These are phyloP conservation scores for Lophotriccus pileatus DNA, from an alignment of 2,797 vertebrate genomes.

Conservation along the genomic window DNA sequence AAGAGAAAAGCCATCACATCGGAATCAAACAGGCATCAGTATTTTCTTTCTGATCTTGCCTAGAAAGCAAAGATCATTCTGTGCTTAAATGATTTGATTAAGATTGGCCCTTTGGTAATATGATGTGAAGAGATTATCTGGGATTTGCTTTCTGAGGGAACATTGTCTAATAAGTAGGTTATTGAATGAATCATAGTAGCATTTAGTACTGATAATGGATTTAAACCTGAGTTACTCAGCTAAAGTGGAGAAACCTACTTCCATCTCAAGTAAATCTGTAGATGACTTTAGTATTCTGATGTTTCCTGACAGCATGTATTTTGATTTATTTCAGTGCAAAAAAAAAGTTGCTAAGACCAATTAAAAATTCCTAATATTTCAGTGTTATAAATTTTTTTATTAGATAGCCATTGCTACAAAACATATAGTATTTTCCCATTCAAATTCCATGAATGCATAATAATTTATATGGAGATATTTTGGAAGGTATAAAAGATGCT, in stretches of 20 bases:
- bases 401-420: neutral
- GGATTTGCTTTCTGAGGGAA: constrained; percentile 51
- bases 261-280: neutral
- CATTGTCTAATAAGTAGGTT: constrained; percentile 30
- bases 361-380: neutral
- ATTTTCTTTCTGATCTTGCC: neutral
- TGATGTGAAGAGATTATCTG: constrained; percentile 33
- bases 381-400: neutral
- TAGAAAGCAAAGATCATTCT: neutral
- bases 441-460: neutral
- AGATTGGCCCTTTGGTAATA: neutral
- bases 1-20: neutral
- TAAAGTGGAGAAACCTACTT: neutral
- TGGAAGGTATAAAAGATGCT: neutral
- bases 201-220: constrained; percentile 28
- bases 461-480: neutral
- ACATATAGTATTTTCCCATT: neutral
- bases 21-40: neutral
- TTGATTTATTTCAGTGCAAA: neutral
- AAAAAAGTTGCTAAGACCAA: neutral
- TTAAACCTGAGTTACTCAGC: constrained; percentile 19
- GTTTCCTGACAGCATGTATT: neutral
- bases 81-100: constrained; percentile 32
- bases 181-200: constrained; percentile 31
- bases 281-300: neutral